A percentile compares a stretch with the other conserved stretches of the same genome.
Evolutionary conservation across 1,140 invertebrate genomes (phyloP).

Genomic region (Rhyacophila brunnea): DNA sequence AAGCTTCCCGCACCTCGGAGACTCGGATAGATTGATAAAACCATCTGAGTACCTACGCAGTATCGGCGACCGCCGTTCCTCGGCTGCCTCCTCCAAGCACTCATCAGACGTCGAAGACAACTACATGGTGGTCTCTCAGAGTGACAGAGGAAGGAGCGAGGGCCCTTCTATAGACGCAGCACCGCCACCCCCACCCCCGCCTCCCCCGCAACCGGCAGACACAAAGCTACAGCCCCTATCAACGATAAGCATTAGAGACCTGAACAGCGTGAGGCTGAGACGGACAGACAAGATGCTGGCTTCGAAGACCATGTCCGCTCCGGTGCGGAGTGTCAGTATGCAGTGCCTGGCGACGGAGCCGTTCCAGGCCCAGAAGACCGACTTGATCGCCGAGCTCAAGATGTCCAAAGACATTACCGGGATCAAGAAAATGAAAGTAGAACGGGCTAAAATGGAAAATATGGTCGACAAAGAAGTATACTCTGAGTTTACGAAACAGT

Average conservation of each 20-base stretch:
- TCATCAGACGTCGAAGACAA: slow-evolving; percentile 40
- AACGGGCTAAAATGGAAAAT: slow-evolving; percentile 77
- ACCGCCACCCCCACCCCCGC: slow-evolving; percentile 55
- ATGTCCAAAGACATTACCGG: slow-evolving; percentile 87
- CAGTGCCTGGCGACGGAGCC: slow-evolving; percentile 68
- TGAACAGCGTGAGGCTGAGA: slow-evolving; percentile 77
- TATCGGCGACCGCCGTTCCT: slow-evolving; percentile 66
- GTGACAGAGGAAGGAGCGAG: slow-evolving; percentile 51
- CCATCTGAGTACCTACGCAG: slow-evolving; percentile 87
- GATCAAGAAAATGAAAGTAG: slow-evolving; percentile 87
- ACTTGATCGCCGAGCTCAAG: slow-evolving; percentile 87
- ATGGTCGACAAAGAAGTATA: slow-evolving; percentile 76
- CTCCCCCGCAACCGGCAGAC: slow-evolving; percentile 43
- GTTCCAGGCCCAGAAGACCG: slow-evolving; percentile 76
- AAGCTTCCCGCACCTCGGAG: slow-evolving; percentile 71
- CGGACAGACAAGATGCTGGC: slow-evolving; percentile 73
- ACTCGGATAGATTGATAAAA: slow-evolving; percentile 81
- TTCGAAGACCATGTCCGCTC: slow-evolving; percentile 76
- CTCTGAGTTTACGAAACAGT: slow-evolving; percentile 77
- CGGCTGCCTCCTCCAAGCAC: slow-evolving; percentile 53
- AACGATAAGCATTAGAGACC: slow-evolving; percentile 81
- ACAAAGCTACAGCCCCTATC: slow-evolving; percentile 68
- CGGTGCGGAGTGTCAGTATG: slow-evolving; percentile 70
- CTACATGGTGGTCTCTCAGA: slow-evolving; percentile 29
- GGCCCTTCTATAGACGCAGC: slow-evolving; percentile 54